Conservation (phyloP, 2,888 invertebrate genomes). For the Erynnis tages region DNA sequence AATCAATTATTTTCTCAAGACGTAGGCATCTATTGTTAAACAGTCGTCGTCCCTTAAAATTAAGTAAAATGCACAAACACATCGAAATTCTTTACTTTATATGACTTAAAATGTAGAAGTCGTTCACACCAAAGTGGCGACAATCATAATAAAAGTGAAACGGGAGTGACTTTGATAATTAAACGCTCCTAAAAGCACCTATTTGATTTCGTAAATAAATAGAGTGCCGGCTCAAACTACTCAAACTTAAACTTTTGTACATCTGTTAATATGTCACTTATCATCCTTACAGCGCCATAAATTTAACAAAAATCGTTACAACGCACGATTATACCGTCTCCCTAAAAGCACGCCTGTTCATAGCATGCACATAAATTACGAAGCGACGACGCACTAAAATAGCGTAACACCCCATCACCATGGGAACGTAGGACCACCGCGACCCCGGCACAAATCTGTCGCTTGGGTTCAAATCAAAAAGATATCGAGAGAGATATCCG, state of each 20-base stretch:
- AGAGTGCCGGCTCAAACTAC: background rate
- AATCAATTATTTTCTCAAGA: no score
- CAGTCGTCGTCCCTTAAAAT: no score
- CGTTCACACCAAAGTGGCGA: no score
- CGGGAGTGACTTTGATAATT: background rate
- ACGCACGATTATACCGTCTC: slow-evolving; percentile 48
- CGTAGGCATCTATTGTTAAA: no score
- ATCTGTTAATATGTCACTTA: slow-evolving; percentile 41
- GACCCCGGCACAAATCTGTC: slow-evolving; percentile 67
- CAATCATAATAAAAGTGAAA: no score
- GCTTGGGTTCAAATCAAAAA: slow-evolving; percentile 69
- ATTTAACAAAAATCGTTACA: slow-evolving; percentile 68
- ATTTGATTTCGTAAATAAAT: slow-evolving; percentile 7
- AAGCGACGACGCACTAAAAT: slow-evolving; percentile 74
- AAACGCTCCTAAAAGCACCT: slow-evolving; percentile 1
- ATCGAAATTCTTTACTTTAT: no score
- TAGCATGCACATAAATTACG: slow-evolving; percentile 75
- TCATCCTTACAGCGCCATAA: slow-evolving; percentile 58
- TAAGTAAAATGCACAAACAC: no score
- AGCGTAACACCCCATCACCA: slow-evolving; percentile 77
- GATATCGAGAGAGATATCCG: slow-evolving; percentile 62
- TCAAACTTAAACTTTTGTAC: slow-evolving; percentile 16
- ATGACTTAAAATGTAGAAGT: no score
- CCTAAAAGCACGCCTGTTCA: slow-evolving; percentile 69
- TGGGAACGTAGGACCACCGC: slow-evolving; percentile 63